phyloP scores from a whole-genome alignment of 2,113 vertebrate genomes.

The Narcine bancroftii region DNA sequence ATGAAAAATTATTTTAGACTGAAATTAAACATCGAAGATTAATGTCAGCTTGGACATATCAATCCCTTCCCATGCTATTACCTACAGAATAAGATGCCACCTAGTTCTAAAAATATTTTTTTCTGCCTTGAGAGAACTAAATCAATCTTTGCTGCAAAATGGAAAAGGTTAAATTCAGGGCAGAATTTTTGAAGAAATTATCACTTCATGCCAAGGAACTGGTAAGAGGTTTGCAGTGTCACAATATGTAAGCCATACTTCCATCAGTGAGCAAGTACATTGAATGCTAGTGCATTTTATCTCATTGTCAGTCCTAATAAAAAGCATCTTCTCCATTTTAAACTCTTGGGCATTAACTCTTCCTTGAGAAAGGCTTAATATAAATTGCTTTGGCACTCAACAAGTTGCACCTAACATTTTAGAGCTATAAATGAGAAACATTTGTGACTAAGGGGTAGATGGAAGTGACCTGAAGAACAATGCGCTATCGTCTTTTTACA shows the following conservation, averaged over 20 bases:
- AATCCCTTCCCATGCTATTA: background rate
- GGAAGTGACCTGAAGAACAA: too few species aligned
- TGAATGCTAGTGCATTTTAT: background rate
- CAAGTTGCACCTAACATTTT: background rate
- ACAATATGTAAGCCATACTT: background rate
- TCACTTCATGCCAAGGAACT: background rate
- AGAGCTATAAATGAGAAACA: background rate
- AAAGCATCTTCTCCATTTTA: background rate
- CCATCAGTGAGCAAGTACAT: background rate
- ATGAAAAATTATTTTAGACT: background rate
- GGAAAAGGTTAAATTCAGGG: background rate
- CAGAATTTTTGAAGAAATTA: background rate
- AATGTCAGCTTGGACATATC: background rate
- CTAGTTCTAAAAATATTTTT: background rate
- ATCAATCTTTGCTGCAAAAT: background rate
- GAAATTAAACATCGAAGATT: background rate
- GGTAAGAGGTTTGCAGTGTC: too few species aligned
- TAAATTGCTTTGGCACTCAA: background rate
- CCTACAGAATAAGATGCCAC: conserved; percentile 22
- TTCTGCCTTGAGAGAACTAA: background rate
- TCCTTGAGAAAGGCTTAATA: background rate
- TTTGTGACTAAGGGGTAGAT: background rate
- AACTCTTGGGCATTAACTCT: background rate
- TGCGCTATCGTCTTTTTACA: too few species aligned
- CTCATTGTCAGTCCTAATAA: background rate